These are phyloP conservation scores for Cisticola juncidis DNA, from an alignment of 2,113 vertebrate genomes.

Conservation along the genomic window DNA sequence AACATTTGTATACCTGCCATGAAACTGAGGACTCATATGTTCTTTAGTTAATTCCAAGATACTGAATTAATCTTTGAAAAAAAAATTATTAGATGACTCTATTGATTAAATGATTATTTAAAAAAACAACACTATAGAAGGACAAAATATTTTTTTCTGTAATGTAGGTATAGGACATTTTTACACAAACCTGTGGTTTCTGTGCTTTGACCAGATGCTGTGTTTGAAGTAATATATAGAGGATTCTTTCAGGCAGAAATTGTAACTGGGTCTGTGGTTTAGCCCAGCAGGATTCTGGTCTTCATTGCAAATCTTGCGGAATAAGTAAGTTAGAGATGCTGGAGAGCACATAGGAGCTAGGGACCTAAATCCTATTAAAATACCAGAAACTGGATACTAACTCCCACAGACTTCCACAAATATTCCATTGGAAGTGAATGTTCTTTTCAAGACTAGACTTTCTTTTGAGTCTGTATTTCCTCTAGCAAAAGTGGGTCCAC, in stretches of 20 bases:
- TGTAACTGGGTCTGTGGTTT: neutral
- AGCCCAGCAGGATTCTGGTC: neutral
- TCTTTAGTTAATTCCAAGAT: neutral
- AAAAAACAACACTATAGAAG: neutral
- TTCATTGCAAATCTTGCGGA: neutral
- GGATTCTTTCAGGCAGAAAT: neutral
- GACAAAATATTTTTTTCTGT: neutral
- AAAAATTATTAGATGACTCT: neutral
- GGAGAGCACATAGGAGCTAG: neutral
- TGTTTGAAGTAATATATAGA: neutral
- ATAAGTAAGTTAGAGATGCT: neutral
- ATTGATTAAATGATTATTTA: neutral
- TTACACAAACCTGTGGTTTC: neutral
- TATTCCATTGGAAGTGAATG: neutral
- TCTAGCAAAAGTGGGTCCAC: neutral
- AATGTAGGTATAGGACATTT: neutral
- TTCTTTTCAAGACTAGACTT: neutral
- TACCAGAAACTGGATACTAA: neutral
- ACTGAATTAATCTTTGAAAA: neutral
- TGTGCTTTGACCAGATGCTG: neutral
- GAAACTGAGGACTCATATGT: neutral
- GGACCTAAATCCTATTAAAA: neutral
- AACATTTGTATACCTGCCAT: neutral
- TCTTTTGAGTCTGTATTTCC: neutral
- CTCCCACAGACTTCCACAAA: neutral